Conservation (phyloP, 2,797 vertebrate species). For the Agapornis canus region DNA sequence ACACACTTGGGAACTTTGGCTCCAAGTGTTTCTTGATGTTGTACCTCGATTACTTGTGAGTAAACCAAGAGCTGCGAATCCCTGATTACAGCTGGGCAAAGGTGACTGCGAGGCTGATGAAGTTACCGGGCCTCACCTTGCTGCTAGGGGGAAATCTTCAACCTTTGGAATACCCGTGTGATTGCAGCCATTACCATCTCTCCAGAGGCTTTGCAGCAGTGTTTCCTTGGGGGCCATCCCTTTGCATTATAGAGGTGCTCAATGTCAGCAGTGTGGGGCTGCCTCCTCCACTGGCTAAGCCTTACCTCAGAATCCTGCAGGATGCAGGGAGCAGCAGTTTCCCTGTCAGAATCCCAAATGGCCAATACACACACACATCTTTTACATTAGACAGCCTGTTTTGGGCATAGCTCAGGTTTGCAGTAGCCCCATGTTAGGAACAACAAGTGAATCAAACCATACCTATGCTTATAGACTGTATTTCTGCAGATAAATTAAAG, state of each 20-base stretch:
- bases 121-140: not conserved
- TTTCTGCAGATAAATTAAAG: not conserved
- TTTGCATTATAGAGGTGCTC: not conserved
- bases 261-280: fast-evolving
- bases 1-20: not conserved
- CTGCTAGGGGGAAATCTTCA: not conserved
- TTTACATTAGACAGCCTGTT: not conserved
- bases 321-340: not conserved
- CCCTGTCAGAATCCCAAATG: fast-evolving
- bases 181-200: not conserved
- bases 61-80: not conserved
- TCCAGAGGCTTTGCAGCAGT: fast-evolving
- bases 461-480: not conserved
- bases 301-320: fast-evolving
- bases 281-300: not conserved
- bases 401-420: not conserved
- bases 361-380: fast-evolving
- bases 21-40: not conserved
- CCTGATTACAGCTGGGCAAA: not conserved
- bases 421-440: not conserved
- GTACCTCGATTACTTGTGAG: not conserved
- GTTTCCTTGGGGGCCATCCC: not conserved
- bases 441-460: not conserved
- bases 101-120: not conserved
- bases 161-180: not conserved